Conservation (phyloP, 2,888 invertebrate genomes). For the Dorcus hopei region DNA sequence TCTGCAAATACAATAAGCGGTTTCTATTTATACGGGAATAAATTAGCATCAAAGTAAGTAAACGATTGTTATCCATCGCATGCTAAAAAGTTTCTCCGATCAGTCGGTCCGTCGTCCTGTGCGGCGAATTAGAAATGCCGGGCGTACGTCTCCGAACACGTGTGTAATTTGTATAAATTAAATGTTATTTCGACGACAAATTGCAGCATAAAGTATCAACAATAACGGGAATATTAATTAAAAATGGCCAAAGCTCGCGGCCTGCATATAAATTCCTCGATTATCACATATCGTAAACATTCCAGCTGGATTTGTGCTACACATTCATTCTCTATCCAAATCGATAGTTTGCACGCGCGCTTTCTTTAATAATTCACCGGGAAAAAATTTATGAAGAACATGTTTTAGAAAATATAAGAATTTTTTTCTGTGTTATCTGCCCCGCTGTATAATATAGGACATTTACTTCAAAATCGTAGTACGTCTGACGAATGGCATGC, state of each 20-base stretch:
- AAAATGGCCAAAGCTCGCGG: neutral
- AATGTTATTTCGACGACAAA: constrained; percentile 13
- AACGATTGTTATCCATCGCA: too few species aligned
- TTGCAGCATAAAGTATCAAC: constrained; percentile 3
- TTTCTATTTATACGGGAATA: too few species aligned
- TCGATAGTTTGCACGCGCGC: neutral
- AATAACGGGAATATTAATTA: constrained; percentile 2
- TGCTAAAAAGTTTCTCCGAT: neutral
- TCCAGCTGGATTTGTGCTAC: too few species aligned
- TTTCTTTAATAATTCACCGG: too few species aligned
- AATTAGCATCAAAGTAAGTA: too few species aligned
- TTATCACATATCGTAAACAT: neutral
- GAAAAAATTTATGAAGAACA: too few species aligned
- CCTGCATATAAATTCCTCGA: neutral
- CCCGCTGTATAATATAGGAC: too few species aligned
- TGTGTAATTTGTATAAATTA: constrained; percentile 22
- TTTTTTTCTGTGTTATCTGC: too few species aligned
- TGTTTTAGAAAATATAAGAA: too few species aligned
- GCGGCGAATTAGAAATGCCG: constrained; percentile 21
- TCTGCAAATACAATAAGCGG: too few species aligned
- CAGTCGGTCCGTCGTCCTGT: neutral
- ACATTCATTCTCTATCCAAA: neutral
- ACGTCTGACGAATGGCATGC: too few species aligned
- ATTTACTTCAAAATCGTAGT: too few species aligned
- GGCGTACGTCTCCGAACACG: constrained; percentile 16